Base-by-base conservation (phyloP, 2,797 vertebrate genomes). In the Pogonophryne albipinna region DNA sequence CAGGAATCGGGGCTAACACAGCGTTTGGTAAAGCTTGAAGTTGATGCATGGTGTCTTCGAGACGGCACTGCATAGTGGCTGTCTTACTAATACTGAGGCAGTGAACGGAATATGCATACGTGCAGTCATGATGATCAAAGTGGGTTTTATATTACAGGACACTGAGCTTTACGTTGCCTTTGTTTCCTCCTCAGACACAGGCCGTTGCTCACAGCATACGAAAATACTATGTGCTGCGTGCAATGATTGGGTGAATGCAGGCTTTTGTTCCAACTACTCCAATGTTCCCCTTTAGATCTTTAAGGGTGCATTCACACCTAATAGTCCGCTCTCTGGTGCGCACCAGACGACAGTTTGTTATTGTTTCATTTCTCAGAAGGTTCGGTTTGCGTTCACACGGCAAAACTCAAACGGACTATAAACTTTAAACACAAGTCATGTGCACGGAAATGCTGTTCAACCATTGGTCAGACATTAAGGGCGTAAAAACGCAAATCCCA, bases 21-120 rank as follows among this genome's bases (percentile, higher is more conserved):
- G 68, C 20, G 19, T 83, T 83, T 81, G 78, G 81, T 71, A 82
- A 72, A 70, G 90, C 89, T 89, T 90, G 84, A 75, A 74, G 56
- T 65, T 81, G 80, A 59, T 88, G 93, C 93, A 93, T 93, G 92
- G 50, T 84, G 72, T 72, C n/a, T 77, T 80, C 50, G 70, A 70
- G 20, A 60, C 14, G 79, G 77, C 66, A 58, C 14, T 80, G 77
- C 66, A 58, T 81, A 42, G 60, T 78, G 82, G 70, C 80, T 77
- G 59, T 66, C 49, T 50, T 68, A 80, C 82, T 74, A 84, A 83
- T 81, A 60, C 68, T 27, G 34, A 60, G 20, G 44, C 15, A 60
- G 67, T 59, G 27, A 45, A 17, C 20, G 23, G 41, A 57, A 58
- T 5, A 9, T 27, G 0, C 1, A 6, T 31, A 10, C 57, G 41